Conservation (phyloP, 1,140 invertebrate species). For the Pomphorhynchus laevis region DNA sequence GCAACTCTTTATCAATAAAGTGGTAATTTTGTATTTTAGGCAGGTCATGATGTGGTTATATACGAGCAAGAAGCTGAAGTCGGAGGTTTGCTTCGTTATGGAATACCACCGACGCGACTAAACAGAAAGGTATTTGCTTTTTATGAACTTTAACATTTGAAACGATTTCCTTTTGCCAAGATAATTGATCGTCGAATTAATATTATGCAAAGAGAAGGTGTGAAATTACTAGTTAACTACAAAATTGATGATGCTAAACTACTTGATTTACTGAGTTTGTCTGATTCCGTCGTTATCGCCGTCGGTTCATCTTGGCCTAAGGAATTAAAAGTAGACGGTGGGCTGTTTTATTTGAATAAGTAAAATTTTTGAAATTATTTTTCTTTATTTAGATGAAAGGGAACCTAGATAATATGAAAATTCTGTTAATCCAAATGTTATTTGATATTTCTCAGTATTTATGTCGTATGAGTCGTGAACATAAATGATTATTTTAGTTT, state of each 20-base stretch:
- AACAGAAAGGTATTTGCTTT: conserved; percentile 44
- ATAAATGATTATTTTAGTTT: too few species aligned
- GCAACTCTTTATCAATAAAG: too few species aligned
- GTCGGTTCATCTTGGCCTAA: conserved; percentile 78
- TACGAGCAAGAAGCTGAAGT: conserved; percentile 74
- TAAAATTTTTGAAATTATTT: too few species aligned
- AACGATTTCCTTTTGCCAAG: too few species aligned
- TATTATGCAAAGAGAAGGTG: conserved; percentile 51
- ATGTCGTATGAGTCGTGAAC: too few species aligned
- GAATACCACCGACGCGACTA: conserved; percentile 87
- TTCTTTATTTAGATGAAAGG: too few species aligned
- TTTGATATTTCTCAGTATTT: too few species aligned
- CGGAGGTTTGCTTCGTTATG: conserved; percentile 72
- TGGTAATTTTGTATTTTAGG: too few species aligned
- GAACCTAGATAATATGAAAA: too few species aligned
- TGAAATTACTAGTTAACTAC: conserved; percentile 48
- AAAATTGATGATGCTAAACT: conserved; percentile 62
- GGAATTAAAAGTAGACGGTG: conserved; percentile 29
- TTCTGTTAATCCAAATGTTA: too few species aligned
- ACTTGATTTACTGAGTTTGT: conserved; percentile 31
- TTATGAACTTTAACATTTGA: too few species aligned
- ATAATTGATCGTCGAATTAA: conserved; percentile 54
- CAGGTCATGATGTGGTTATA: conserved; percentile 47
- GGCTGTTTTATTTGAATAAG: too few species aligned
- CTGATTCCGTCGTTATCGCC: conserved; percentile 53